A percentile compares a stretch with the other conserved stretches of the same genome.
Evolutionary conservation across 2,797 vertebrate species (phyloP).

Genomic region (Myotis daubentonii): DNA sequence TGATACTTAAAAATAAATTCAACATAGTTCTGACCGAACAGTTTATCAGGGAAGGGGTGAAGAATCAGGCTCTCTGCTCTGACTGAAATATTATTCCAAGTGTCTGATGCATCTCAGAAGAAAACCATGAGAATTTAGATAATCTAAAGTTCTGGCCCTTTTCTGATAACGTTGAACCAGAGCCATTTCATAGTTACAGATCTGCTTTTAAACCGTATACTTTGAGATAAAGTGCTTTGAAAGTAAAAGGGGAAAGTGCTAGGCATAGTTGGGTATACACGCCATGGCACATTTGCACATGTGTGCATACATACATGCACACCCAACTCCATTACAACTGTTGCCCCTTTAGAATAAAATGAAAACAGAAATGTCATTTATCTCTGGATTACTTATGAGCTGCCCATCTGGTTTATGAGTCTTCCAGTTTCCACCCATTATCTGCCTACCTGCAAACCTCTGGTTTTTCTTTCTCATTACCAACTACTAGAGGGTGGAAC

Average conservation of each 20-base stretch:
- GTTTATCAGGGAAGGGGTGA: conserved; percentile 71
- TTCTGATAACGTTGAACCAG: conserved; percentile 63
- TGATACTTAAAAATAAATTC: conserved; percentile 56
- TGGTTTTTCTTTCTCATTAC: neutral
- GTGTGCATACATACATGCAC: neutral
- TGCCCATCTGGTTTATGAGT: neutral
- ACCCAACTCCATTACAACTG: neutral
- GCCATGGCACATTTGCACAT: neutral
- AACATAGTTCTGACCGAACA: conserved; percentile 55
- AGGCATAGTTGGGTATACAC: neutral
- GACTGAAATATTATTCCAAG: conserved; percentile 40
- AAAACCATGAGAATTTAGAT: conserved; percentile 57
- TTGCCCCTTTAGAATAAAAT: conserved; percentile 19
- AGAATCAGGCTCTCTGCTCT: conserved; percentile 49
- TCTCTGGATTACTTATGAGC: conserved; percentile 20
- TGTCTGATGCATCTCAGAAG: conserved; percentile 53
- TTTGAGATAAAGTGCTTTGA: conserved; percentile 60
- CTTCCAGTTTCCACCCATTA: neutral
- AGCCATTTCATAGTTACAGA: conserved; percentile 34
- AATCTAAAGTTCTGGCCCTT: conserved; percentile 58
- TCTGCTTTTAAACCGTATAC: conserved; percentile 52
- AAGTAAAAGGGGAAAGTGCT: conserved; percentile 45
- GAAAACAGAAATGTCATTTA: conserved; percentile 51
- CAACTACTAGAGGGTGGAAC: neutral
- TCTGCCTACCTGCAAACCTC: neutral